A percentile compares a stretch with the other conserved stretches of the same genome.
phyloP scores from a whole-genome alignment of 2,113 vertebrate genomes.

The Panthera uncia region DNA sequence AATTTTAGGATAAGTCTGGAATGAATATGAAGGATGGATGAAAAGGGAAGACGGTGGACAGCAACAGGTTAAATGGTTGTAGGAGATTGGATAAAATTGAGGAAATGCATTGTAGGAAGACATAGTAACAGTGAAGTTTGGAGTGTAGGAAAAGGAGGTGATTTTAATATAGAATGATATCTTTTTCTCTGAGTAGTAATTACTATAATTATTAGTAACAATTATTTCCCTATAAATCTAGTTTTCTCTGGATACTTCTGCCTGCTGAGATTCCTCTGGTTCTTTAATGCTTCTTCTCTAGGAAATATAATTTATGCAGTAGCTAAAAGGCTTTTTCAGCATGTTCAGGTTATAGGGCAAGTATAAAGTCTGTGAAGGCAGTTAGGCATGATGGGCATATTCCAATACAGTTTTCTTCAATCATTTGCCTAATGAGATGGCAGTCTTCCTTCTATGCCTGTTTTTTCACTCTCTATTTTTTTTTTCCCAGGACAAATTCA shows the following conservation, averaged over 20 bases:
- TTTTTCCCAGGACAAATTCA: neutral
- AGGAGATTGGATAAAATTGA: neutral
- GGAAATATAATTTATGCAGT: constrained; percentile 27
- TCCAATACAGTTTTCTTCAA: neutral
- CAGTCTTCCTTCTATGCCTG: neutral
- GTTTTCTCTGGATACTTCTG: neutral
- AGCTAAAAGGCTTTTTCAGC: constrained; percentile 24
- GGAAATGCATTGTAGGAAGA: neutral
- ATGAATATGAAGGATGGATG: neutral
- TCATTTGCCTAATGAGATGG: neutral
- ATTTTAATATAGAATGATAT: neutral
- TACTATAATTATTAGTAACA: constrained; percentile 40
- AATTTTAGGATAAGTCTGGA: constrained; percentile 11
- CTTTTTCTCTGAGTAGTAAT: constrained; percentile 9
- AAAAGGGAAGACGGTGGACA: neutral
- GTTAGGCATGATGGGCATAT: neutral
- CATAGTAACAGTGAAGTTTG: neutral
- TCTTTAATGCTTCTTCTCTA: neutral
- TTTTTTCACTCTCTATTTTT: neutral
- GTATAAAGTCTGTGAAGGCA: neutral
- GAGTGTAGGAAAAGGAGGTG: neutral
- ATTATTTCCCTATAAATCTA: constrained; percentile 53
- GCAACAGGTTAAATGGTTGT: neutral
- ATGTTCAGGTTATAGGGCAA: neutral
- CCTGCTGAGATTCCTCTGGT: neutral